Evolutionary conservation across 2,888 invertebrate species (phyloP).

Genomic region (Cheilosia grossa): DNA sequence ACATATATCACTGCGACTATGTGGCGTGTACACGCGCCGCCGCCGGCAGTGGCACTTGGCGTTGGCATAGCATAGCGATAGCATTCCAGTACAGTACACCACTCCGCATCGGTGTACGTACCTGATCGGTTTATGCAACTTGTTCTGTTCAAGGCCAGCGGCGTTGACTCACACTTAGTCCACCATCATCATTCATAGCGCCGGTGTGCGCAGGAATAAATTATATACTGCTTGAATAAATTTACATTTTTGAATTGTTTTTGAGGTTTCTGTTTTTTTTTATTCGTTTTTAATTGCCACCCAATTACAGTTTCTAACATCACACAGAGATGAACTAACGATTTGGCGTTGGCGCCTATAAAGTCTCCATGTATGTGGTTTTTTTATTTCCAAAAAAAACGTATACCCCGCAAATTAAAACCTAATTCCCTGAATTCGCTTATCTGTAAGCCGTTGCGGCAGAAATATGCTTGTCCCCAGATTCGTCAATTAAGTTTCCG

Average conservation of each 20-base stretch:
- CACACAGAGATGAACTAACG: conserved; percentile 27
- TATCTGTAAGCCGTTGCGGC: conserved; percentile 18
- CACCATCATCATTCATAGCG: conserved; percentile 2
- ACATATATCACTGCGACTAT: conserved; percentile 30
- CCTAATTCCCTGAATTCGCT: conserved; percentile 27
- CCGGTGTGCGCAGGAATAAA: conserved; percentile 5
- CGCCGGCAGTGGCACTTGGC: conserved; percentile 49
- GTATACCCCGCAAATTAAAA: conserved; percentile 7
- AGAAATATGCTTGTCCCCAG: conserved; percentile 12
- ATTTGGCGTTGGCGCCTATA: conserved; percentile 53
- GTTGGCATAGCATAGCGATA: not conserved
- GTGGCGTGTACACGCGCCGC: conserved; percentile 9
- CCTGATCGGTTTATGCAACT: conserved; percentile 36
- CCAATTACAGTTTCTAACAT: conserved; percentile 54
- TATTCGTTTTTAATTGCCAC: conserved; percentile 35
- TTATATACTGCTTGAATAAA: conserved; percentile 10
- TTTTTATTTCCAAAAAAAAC: conserved; percentile 9
- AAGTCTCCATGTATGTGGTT: conserved; percentile 27
- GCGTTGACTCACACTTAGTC: conserved; percentile 10
- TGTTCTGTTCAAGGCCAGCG: conserved; percentile 55
- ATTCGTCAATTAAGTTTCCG: conserved; percentile 27
- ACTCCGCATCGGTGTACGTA: conserved; percentile 1
- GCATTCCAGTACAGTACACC: conserved; percentile 47
- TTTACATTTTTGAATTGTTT: conserved; percentile 34
- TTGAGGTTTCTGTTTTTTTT: conserved; percentile 14